A percentile compares a stretch with the other conserved stretches of the same genome.
Conservation (phyloP, 2,888 invertebrate species). For the Andrena chrysosceles region DNA sequence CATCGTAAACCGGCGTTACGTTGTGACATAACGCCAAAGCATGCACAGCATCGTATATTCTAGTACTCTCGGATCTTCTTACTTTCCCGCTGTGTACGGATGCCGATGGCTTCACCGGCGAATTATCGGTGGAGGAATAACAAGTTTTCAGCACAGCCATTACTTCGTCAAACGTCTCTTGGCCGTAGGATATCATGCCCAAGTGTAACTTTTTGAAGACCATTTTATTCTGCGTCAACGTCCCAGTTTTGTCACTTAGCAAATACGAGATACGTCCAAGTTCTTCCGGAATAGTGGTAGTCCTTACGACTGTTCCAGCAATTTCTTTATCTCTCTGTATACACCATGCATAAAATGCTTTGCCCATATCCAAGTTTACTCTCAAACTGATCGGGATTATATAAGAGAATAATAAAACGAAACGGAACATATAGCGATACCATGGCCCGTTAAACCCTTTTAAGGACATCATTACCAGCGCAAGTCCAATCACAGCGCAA, state of each 20-base stretch:
- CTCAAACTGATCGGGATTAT: conserved; percentile 99
- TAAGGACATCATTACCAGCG: conserved; percentile 97
- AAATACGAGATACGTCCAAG: conserved; percentile 98
- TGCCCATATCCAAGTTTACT: conserved; percentile 99
- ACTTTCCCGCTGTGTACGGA: conserved; percentile 84
- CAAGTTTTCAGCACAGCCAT: conserved; percentile 77
- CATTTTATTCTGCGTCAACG: conserved; percentile 99
- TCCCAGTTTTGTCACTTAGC: conserved; percentile 99
- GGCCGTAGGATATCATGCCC: conserved; percentile 96
- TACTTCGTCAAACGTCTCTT: conserved; percentile 94
- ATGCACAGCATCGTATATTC: conserved; percentile 95
- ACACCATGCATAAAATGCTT: conserved; percentile 98
- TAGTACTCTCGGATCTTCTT: conserved; percentile 89
- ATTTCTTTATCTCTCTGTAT: conserved; percentile 97
- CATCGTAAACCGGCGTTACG: conserved; percentile 98
- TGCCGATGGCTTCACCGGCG: conserved; percentile 69
- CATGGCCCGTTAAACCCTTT: conserved; percentile 99
- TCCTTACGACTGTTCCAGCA: conserved; percentile 97
- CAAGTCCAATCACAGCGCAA: conserved; percentile 94
- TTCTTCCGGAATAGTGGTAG: conserved; percentile 99
- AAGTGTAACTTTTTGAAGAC: conserved; percentile 97
- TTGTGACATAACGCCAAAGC: conserved; percentile 99
- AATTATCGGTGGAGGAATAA: conserved; percentile 75
- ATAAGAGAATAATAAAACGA: conserved; percentile 98
- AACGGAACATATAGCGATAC: conserved; percentile 98